A percentile compares a stretch with the other conserved stretches of the same genome.
Conservation (phyloP, 35 echinoderm and acorn worm species). For the Holothuria glaberrima region DNA sequence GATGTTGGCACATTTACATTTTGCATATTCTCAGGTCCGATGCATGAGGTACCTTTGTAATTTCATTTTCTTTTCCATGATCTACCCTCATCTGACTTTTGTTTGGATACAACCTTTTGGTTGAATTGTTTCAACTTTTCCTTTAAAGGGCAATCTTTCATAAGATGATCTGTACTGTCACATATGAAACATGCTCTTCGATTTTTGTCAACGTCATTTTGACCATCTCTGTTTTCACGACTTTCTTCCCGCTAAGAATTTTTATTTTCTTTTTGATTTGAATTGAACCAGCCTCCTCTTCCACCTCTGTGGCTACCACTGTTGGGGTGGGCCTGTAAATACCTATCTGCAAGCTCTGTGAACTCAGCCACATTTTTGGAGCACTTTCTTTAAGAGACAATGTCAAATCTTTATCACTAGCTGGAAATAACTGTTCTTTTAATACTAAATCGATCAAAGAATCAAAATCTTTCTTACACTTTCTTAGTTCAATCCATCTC, state of each 20-base stretch:
- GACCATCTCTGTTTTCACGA: background rate
- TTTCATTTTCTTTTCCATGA: background rate
- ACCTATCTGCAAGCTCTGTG: no score
- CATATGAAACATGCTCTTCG: constrained; percentile 13
- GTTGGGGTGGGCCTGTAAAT: no score
- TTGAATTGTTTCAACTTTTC: constrained; percentile 16
- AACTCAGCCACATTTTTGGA: no score
- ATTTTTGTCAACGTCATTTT: background rate
- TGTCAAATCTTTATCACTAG: no score
- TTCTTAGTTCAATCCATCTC: constrained; percentile 47
- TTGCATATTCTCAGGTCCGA: background rate
- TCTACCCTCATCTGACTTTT: constrained; percentile 1
- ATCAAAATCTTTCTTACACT: constrained; percentile 11
- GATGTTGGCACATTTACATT: background rate
- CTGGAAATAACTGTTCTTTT: no score
- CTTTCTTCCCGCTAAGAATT: background rate
- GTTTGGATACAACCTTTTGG: background rate
- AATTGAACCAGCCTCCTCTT: constrained; percentile 8
- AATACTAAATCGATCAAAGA: background rate
- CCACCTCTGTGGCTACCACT: background rate
- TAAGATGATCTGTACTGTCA: constrained; percentile 24
- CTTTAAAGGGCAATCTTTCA: background rate
- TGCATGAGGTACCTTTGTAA: background rate
- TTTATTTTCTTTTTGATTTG: background rate
- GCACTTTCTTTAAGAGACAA: no score